Percentiles rank a stretch among this genome's conserved stretches.
Conservation (phyloP, 2,797 vertebrate genomes). For the Podarcis lilfordi region DNA sequence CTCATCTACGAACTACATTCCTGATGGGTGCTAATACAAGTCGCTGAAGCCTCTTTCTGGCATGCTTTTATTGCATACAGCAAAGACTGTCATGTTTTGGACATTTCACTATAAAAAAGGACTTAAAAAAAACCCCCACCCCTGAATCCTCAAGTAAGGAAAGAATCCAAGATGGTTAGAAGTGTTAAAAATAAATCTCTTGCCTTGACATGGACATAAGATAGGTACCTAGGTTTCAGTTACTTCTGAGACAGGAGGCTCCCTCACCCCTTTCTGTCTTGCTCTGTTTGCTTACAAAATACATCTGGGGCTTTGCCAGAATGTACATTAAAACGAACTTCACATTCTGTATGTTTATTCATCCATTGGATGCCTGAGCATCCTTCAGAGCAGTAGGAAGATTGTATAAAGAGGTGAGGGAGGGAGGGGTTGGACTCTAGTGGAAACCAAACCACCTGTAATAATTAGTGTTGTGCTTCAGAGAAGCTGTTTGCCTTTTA, state of each 20-base stretch:
- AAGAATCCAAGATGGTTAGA: slow-evolving; percentile 24
- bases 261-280: slow-evolving; percentile 46
- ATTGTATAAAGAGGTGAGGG: not conserved
- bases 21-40: not conserved
- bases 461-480: slow-evolving; percentile 28
- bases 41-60: not conserved
- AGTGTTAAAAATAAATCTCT: slow-evolving; percentile 61
- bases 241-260: slow-evolving; percentile 54
- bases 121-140: no score
- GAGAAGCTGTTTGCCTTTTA: slow-evolving; percentile 21
- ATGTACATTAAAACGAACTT: slow-evolving; percentile 47
- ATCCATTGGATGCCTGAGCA: slow-evolving; percentile 31
- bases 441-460: slow-evolving; percentile 17
- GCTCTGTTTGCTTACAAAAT: slow-evolving; percentile 47
- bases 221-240: slow-evolving; percentile 60
- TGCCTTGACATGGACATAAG: slow-evolving; percentile 40
- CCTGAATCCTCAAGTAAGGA: not conserved
- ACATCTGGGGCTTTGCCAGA: slow-evolving; percentile 50
- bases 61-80: slow-evolving; percentile 30
- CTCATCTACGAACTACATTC: not conserved
- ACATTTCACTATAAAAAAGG: not conserved
- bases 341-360: slow-evolving; percentile 52
- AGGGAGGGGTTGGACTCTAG: not conserved
- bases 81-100: slow-evolving; percentile 21
- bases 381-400: slow-evolving; percentile 30